Evolutionary conservation across 2,113 vertebrate genomes (phyloP), one percentile per base, ranked within the genome.

Genomic region (Aix galericulata): DNA sequence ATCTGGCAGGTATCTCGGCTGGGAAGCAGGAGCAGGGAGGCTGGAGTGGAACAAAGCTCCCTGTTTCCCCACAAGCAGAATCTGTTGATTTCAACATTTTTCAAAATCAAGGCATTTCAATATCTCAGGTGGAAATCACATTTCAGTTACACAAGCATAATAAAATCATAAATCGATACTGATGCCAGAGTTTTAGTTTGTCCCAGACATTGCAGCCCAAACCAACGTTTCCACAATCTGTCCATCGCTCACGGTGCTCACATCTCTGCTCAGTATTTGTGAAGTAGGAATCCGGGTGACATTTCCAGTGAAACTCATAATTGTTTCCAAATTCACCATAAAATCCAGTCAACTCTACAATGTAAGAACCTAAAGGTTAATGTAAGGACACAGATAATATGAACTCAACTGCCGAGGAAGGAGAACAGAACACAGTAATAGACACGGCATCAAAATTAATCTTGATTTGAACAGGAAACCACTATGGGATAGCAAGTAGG

Each of bases 381-480:
- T 48, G 13, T 17, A 81, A 42, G 64, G 48, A 78, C 29, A 46
- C 3, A 23, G 75, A 38, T 32, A 67, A 44, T 42, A 38, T 44
- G 86, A 72, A 90, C 42, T n/a, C 63, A 53, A 69, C 42, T 42
- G 46, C 29, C 72, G n/a, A 55, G 27, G 76, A 81, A 91, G 53
- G 27, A 94, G 40, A 93, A 88, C 31, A 91, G 40, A 94, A 80
- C 46, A 40, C 50, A 83, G 16, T 63, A 94, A 91, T 29, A 74
- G 67, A 68, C 59, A 77, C 4, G 2, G 1, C 5, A 5, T 64
- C 56, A 88, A 88, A 91, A 73, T 84, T 85, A 81, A 95, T 95
- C 77, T 93, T 89, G 48, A 95, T 91, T 94, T 94, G 48, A 92
- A 77, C 42, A 60, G 82, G 68, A 95, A 93, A 86, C 60, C n/a